These are phyloP conservation scores for Melikaiella ostensackeni DNA, from an alignment of 2,888 invertebrate genomes.

Conservation along the genomic window DNA sequence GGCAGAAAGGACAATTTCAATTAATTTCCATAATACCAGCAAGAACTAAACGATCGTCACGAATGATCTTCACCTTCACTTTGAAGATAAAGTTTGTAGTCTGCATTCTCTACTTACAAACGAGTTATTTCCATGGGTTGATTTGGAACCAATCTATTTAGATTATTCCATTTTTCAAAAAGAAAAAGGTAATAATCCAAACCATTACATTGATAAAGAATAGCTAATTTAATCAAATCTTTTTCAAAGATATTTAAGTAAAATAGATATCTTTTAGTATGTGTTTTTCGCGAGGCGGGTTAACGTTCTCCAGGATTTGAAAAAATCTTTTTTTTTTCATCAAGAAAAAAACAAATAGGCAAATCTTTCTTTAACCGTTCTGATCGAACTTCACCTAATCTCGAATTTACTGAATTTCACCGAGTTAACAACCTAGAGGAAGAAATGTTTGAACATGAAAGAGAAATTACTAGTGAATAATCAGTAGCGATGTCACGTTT, in stretches of 20 bases:
- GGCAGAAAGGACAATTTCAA: background rate
- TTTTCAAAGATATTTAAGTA: no score
- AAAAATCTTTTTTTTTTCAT: no score
- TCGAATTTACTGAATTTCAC: background rate
- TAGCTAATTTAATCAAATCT: no score
- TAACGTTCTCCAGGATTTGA: background rate
- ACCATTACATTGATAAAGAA: no score
- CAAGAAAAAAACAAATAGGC: background rate
- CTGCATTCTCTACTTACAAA: constrained; percentile 1
- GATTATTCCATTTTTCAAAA: no score
- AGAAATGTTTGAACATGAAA: constrained; percentile 1
- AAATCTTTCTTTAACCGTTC: background rate
- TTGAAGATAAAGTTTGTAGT: background rate
- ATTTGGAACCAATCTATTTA: no score
- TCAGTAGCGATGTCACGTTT: constrained; percentile 10
- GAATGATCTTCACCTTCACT: constrained; percentile 17
- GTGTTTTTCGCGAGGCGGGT: background rate
- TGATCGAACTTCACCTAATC: background rate
- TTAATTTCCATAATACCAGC: constrained; percentile 10
- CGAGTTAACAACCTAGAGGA: background rate
- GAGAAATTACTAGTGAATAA: constrained; percentile 25
- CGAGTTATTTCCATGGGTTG: background rate
- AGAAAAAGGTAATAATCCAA: no score
- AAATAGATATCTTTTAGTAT: no score
- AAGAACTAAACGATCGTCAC: background rate